These are phyloP conservation scores for Cyclura pinguis DNA, from an alignment of 2,797 vertebrate species.

Conservation along the genomic window DNA sequence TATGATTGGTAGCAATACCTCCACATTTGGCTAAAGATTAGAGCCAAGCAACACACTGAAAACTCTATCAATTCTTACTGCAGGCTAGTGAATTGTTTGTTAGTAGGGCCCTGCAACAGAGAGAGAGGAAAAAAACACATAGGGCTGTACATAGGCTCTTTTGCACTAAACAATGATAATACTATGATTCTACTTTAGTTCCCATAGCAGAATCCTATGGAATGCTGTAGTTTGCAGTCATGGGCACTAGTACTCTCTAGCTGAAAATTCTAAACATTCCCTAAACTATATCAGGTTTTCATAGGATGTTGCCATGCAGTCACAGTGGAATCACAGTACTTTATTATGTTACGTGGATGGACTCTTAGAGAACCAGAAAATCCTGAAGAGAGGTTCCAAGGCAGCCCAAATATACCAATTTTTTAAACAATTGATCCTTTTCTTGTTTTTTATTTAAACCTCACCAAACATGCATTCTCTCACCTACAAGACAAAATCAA, in stretches of 20 bases:
- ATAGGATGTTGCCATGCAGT: no score
- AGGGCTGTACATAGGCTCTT: background rate
- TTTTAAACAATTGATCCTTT: no score
- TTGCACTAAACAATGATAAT: no score
- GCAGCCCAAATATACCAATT: background rate
- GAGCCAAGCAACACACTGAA: background rate
- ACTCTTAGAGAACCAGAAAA: background rate
- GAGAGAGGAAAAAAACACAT: background rate
- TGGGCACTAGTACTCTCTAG: no score
- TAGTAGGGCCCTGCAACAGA: background rate
- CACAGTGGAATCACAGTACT: no score
- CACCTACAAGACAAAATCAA: background rate
- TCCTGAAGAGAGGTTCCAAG: background rate
- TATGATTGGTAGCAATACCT: background rate
- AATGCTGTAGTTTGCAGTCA: no score
- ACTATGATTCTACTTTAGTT: no score
- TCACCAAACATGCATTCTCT: background rate
- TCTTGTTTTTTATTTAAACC: no score
- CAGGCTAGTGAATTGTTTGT: background rate
- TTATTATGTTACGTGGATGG: no score
- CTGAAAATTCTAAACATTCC: no score
- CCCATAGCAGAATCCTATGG: no score
- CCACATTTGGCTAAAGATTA: background rate
- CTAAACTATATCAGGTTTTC: no score
- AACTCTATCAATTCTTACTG: background rate